Evolutionary conservation across 1,140 invertebrate species (phyloP), one percentile per base, ranked within the genome.

Genomic region (Cyphomyrmex costatus): DNA sequence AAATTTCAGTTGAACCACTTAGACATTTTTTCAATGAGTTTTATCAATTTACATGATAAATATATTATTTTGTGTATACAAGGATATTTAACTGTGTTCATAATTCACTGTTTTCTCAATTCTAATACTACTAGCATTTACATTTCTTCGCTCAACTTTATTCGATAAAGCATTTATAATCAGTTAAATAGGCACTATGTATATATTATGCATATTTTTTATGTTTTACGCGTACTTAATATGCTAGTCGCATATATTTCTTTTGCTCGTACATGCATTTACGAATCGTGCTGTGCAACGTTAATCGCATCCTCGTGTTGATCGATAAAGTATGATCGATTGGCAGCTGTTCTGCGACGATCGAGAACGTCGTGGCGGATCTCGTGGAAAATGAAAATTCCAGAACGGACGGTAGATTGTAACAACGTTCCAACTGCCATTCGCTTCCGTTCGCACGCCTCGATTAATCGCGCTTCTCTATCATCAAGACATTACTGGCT

Each of bases 381-480:
- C 36, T 60, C n/a, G 27, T 24, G 66, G 53, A 83, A 83, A 74
- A 83, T 74, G 70, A 73, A 83, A 74, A 74, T 83, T 73, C 53
- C 79, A 33, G 68, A 49, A 74, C 36, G 42, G 61, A 21, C 76
- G 53, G 76, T 66, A 51, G 49, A 27, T 46, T 85, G 21, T 80
- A 85, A 33, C 42, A 58, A 30, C 27, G 76, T 80, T 80, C 61
- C 53, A 66, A 66, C 74, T 85, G 68, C 79, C 68, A 74, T 60
- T 83, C 68, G 79, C 53, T 83, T 74, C 79, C 79, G 79, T 83
- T 83, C 79, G 68, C 79, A 83, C 79, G 68, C 68, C 53, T 83
- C 79, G 79, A 83, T 83, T 83, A 83, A 83, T 83, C 79, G 53
- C 68, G 79, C 68, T 83, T 83, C 79, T 83, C 68, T 83, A 83